phyloP scores from a whole-genome alignment of 2,113 vertebrate species.

The Platanista minor region DNA sequence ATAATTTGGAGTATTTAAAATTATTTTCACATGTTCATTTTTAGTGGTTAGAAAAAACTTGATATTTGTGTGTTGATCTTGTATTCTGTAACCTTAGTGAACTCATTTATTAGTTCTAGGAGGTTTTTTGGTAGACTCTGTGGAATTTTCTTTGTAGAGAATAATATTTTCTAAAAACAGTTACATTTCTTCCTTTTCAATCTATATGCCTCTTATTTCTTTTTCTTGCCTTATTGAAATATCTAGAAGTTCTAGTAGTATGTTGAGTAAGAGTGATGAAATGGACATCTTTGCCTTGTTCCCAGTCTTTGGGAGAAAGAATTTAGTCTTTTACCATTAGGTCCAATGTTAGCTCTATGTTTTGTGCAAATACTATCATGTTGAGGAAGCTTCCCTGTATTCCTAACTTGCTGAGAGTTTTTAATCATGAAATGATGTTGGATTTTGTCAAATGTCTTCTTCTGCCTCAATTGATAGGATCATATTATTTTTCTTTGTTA shows the following conservation, averaged over 20 bases:
- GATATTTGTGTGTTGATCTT: not conserved
- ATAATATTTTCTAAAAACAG: not conserved
- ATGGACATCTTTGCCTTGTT: not conserved
- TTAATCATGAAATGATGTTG: not conserved
- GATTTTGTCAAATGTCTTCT: not conserved
- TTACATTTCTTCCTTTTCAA: not conserved
- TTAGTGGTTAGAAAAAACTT: not conserved
- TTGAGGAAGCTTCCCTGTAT: not conserved
- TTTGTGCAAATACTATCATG: not conserved
- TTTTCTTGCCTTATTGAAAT: not conserved
- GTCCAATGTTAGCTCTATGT: not conserved
- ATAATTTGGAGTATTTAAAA: not conserved
- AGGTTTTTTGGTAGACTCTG: not conserved
- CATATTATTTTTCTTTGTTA: not conserved
- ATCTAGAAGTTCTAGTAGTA: not conserved
- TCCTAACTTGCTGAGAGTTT: not conserved
- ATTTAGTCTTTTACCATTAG: not conserved
- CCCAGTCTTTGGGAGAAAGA: not conserved
- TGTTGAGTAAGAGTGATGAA: not conserved
- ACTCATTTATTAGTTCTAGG: not conserved
- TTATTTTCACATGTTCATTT: not conserved
- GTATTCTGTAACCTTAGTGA: not conserved
- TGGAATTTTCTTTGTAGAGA: not conserved
- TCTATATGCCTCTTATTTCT: not conserved
- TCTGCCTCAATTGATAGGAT: not conserved